phyloP scores from a whole-genome alignment of 2,113 vertebrate genomes.

The Thymallus thymallus region DNA sequence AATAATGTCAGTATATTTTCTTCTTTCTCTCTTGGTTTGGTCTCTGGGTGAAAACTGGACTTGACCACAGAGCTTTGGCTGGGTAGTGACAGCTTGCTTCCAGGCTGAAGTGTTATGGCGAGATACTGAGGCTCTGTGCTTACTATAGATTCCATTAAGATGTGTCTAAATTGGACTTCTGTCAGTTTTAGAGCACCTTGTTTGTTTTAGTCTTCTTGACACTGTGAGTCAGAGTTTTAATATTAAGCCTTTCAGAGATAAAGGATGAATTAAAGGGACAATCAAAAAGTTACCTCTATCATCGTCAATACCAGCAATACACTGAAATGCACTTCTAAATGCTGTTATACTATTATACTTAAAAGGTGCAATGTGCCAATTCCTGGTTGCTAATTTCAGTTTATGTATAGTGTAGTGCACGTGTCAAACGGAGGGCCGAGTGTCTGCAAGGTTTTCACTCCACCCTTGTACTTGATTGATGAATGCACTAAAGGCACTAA shows the following conservation, averaged over 20 bases:
- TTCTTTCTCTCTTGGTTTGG: constrained; percentile 15
- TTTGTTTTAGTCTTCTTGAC: constrained; percentile 74
- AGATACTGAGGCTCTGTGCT: constrained; percentile 66
- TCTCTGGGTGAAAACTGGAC: constrained; percentile 41
- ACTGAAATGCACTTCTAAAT: not conserved
- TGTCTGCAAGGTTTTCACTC: too few relatives aligned
- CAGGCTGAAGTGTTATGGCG: constrained; percentile 60
- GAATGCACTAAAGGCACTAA: too few relatives aligned
- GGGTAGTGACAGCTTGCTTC: constrained; percentile 48
- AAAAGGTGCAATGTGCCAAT: not conserved
- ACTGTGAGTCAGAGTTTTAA: constrained; percentile 63
- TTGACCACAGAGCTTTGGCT: constrained; percentile 48
- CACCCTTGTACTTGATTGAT: too few relatives aligned
- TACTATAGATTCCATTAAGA: constrained; percentile 83
- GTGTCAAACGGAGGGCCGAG: too few relatives aligned
- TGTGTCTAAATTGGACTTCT: constrained; percentile 77
- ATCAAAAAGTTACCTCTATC: constrained; percentile 45
- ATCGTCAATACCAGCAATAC: not conserved
- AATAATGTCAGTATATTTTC: constrained; percentile 60
- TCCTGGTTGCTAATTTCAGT: too few relatives aligned
- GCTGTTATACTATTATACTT: not conserved
- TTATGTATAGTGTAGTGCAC: too few relatives aligned
- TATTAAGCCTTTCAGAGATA: constrained; percentile 71
- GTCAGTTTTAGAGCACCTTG: constrained; percentile 69
- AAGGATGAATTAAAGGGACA: constrained; percentile 69